A percentile compares a stretch with the other conserved stretches of the same genome.
phyloP scores from a whole-genome alignment of 2,888 invertebrate genomes.

The Lypha dubia region DNA sequence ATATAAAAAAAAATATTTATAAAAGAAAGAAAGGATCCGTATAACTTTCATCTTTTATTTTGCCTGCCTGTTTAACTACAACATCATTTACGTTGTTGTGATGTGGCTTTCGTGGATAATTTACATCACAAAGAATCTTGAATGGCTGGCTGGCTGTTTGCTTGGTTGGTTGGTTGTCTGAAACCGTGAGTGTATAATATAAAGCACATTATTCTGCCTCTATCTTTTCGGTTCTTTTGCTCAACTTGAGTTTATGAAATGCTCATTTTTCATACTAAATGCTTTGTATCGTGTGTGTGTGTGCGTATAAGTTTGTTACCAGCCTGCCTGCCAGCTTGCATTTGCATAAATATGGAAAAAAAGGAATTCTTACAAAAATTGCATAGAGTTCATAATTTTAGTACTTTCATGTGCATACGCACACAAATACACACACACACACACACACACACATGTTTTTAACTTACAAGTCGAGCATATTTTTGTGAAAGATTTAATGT shows the following conservation, averaged over 20 bases:
- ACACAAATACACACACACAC: constrained; percentile 10
- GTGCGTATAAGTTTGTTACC: neutral
- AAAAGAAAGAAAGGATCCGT: constrained; percentile 33
- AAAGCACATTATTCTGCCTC: constrained; percentile 58
- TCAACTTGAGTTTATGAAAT: constrained; percentile 65
- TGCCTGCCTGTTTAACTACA: constrained; percentile 59
- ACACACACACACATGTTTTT: constrained; percentile 1
- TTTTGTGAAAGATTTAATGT: constrained; percentile 59
- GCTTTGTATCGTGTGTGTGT: constrained; percentile 8
- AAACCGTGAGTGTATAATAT: constrained; percentile 43
- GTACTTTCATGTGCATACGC: constrained; percentile 5
- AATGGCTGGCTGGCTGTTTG: constrained; percentile 43
- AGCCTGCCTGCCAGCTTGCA: constrained; percentile 31
- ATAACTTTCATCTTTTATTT: constrained; percentile 64
- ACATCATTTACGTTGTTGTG: constrained; percentile 56
- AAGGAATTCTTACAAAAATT: constrained; percentile 18
- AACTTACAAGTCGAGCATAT: constrained; percentile 35
- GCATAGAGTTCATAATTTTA: constrained; percentile 52
- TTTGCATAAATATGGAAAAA: constrained; percentile 54
- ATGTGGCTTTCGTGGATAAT: constrained; percentile 70
- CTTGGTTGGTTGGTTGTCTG: constrained; percentile 46
- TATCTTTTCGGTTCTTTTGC: constrained; percentile 62
- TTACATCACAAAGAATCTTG: constrained; percentile 70
- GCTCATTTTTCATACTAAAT: constrained; percentile 55
- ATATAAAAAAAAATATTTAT: neutral